Evolutionary conservation across 2,888 invertebrate species (phyloP).

Genomic region (Platycnemis pennipes): DNA sequence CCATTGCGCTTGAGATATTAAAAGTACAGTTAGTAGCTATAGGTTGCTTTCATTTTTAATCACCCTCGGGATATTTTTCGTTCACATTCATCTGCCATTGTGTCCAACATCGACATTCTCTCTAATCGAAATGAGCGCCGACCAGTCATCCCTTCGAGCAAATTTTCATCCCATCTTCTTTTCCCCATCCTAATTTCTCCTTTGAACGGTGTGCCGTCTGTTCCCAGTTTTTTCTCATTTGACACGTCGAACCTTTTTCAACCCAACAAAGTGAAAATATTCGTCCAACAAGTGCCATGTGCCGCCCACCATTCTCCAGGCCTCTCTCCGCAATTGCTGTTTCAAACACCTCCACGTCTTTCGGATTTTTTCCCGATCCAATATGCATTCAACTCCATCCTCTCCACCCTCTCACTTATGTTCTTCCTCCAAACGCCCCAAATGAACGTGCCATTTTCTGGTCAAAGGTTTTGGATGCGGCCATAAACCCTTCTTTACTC

Average conservation of each 20-base stretch:
- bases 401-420: background rate
- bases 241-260: background rate
- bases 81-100: too few species aligned
- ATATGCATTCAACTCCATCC: background rate
- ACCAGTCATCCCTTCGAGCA: background rate
- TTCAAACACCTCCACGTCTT: background rate
- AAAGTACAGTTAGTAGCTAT: too few species aligned
- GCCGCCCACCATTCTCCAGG: background rate
- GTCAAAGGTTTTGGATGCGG: slow-evolving; percentile 26
- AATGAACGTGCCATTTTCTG: slow-evolving; percentile 46
- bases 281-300: background rate
- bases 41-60: too few species aligned
- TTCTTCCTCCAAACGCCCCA: background rate
- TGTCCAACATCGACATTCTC: background rate
- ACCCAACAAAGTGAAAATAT: background rate
- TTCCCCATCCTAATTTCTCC: background rate
- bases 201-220: background rate
- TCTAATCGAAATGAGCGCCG: background rate
- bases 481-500: background rate
- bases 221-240: background rate
- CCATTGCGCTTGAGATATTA: too few species aligned
- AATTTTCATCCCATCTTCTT: background rate
- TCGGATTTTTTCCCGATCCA: background rate
- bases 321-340: background rate
- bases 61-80: too few species aligned